Percentiles rank a stretch among this genome's conserved stretches.
Evolutionary conservation across 2,888 invertebrate species (phyloP).

Genomic region (Thymelicus sylvestris): DNA sequence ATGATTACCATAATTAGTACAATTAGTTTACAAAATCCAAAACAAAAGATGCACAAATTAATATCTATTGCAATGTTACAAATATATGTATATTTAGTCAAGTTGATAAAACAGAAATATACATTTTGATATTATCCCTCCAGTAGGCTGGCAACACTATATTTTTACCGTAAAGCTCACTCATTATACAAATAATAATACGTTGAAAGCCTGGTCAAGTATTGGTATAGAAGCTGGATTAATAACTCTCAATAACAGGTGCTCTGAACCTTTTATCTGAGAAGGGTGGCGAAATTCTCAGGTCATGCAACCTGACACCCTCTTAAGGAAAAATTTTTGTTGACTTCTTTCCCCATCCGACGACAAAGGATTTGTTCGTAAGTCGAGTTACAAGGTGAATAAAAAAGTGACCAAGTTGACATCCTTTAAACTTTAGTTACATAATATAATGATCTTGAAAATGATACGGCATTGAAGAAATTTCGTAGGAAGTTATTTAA

Average conservation of each 20-base stretch:
- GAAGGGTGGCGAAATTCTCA: not conserved
- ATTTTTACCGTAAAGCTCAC: no score
- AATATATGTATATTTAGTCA: no score
- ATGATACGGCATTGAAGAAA: not conserved
- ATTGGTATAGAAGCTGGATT: not conserved
- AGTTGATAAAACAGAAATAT: no score
- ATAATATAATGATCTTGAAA: not conserved
- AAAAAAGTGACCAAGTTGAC: conserved; percentile 10
- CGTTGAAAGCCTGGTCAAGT: no score
- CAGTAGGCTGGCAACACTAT: no score
- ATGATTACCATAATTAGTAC: no score
- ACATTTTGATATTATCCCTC: no score
- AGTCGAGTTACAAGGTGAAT: not conserved
- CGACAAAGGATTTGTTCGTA: conserved; percentile 1
- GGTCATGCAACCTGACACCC: conserved; percentile 15
- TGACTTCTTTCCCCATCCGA: conserved; percentile 4
- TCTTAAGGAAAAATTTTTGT: conserved; percentile 5
- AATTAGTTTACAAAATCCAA: no score
- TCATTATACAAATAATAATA: no score
- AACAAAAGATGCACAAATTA: no score
- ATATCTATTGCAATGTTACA: no score
- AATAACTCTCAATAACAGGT: not conserved
- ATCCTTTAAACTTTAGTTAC: conserved; percentile 13
- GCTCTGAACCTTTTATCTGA: not conserved
- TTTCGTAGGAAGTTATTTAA: no score